These are phyloP conservation scores for Orussus abietinus DNA, from an alignment of 1,140 invertebrate genomes.

Conservation along the genomic window DNA sequence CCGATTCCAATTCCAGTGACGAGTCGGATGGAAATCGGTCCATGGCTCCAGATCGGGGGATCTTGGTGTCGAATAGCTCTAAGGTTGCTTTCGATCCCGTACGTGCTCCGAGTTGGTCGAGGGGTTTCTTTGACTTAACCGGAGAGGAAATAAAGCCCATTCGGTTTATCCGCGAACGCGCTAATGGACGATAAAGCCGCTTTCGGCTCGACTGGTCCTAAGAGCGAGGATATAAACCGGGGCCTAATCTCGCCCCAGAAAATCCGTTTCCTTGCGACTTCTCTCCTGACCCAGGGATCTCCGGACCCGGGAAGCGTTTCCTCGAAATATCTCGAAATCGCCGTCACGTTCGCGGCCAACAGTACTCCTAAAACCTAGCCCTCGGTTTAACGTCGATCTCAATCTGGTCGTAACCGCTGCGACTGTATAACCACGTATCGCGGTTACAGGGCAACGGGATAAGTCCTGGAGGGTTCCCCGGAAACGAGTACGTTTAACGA, in stretches of 20 bases:
- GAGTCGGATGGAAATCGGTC: no score
- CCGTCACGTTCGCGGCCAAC: slow-evolving; percentile 12
- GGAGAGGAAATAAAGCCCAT: no score
- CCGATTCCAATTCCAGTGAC: no score
- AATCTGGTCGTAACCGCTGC: not conserved
- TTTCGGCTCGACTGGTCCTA: not conserved
- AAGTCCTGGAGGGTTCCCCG: no score
- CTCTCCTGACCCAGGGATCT: slow-evolving; percentile 14
- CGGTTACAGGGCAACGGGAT: no score
- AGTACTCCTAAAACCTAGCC: not conserved
- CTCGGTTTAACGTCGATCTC: not conserved
- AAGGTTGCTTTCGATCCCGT: no score
- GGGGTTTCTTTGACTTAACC: no score
- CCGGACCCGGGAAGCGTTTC: slow-evolving; percentile 14
- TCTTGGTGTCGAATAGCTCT: no score
- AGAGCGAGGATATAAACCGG: not conserved
- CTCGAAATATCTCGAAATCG: no score
- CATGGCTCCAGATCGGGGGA: no score
- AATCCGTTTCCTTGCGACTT: not conserved
- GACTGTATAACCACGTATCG: not conserved
- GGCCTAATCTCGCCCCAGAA: slow-evolving; percentile 4
- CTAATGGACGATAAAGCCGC: slow-evolving; percentile 1
- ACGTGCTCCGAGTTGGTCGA: no score
- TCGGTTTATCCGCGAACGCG: no score
- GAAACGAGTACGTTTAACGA: not conserved